phyloP scores from a whole-genome alignment of 2,888 invertebrate species.

The Agrochola lota region DNA sequence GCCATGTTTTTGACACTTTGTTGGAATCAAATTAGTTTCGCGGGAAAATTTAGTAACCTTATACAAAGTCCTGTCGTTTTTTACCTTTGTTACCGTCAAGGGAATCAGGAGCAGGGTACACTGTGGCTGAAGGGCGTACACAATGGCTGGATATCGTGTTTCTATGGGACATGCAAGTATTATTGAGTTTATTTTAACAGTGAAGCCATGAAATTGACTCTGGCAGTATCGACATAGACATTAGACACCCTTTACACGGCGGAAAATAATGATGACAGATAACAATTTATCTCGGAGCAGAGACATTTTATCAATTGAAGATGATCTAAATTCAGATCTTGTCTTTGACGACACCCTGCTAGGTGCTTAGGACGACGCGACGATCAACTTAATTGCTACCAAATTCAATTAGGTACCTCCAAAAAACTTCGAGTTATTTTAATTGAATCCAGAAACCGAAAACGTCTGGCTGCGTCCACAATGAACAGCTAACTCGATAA shows the following conservation, averaged over 20 bases:
- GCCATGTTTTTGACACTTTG: conserved; percentile 77
- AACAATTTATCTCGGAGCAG: background rate
- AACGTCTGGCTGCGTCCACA: conserved; percentile 43
- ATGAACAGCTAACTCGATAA: conserved; percentile 59
- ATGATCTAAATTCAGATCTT: conserved; percentile 4
- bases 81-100: conserved; percentile 61
- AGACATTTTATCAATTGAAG: background rate
- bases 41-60: conserved; percentile 64
- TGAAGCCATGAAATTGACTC: background rate
- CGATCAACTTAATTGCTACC: conserved; percentile 11
- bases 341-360: background rate
- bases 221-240: background rate
- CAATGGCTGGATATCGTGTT: conserved; percentile 19
- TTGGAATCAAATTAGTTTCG: conserved; percentile 75
- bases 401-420: conserved; percentile 9
- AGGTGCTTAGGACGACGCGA: background rate
- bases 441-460: conserved; percentile 55
- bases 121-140: conserved; percentile 30
- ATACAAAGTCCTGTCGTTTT: conserved; percentile 58
- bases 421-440: conserved; percentile 53
- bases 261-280: background rate
- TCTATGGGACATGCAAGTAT: background rate
- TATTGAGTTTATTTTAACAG: conserved; percentile 1
- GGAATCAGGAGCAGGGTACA: conserved; percentile 27
- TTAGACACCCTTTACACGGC: no score